These are phyloP conservation scores for Urocyon cinereoargenteus DNA, from an alignment of 2,797 vertebrate genomes.

Conservation along the genomic window DNA sequence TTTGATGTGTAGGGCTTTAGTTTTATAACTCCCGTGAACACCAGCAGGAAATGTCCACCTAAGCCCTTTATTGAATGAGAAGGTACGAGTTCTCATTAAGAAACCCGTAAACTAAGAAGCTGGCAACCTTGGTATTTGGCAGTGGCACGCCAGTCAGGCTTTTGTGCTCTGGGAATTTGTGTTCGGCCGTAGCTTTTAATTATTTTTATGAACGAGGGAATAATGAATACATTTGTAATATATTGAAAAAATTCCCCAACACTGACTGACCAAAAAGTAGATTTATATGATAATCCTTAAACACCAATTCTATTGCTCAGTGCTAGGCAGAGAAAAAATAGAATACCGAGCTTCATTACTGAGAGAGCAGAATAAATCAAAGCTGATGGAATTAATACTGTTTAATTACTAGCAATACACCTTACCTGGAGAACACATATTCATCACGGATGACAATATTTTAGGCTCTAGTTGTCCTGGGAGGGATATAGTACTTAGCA, in stretches of 20 bases:
- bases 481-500: slow-evolving; percentile 65
- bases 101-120: slow-evolving; percentile 45
- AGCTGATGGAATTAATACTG: slow-evolving; percentile 85
- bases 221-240: slow-evolving; percentile 81
- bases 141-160: not conserved
- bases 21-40: not conserved
- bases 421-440: slow-evolving; percentile 83
- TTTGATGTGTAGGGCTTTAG: not conserved
- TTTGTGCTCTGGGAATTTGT: slow-evolving; percentile 72
- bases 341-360: slow-evolving; percentile 80
- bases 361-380: slow-evolving; percentile 85
- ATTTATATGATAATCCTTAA: slow-evolving; percentile 78
- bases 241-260: slow-evolving; percentile 70
- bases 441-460: slow-evolving; percentile 80
- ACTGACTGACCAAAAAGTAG: slow-evolving; percentile 80
- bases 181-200: slow-evolving; percentile 82
- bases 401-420: slow-evolving; percentile 85
- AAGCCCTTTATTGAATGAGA: slow-evolving; percentile 40
- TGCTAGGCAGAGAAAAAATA: slow-evolving; percentile 77
- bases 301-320: slow-evolving; percentile 78
- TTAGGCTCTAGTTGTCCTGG: slow-evolving; percentile 80
- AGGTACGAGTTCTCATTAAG: slow-evolving; percentile 67
- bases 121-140: slow-evolving; percentile 53
- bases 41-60: slow-evolving; percentile 26
- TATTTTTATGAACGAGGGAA: slow-evolving; percentile 81